These are phyloP conservation scores for Capreolus pygargus DNA, from an alignment of 2,113 vertebrate species.

Conservation along the genomic window DNA sequence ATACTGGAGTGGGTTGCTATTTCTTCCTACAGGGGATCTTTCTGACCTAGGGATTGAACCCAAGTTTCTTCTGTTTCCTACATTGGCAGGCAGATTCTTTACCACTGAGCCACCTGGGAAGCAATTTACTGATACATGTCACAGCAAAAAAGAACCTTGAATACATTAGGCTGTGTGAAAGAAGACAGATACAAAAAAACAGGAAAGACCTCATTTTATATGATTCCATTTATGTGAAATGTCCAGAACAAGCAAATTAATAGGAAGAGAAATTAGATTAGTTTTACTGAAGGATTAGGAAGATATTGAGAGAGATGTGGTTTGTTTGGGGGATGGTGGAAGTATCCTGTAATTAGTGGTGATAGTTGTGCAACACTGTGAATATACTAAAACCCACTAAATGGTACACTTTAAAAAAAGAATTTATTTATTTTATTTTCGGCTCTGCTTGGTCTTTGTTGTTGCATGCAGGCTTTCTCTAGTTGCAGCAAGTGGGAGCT, in stretches of 20 bases:
- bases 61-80: not conserved
- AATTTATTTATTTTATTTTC: not conserved
- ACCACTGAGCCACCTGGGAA: not conserved
- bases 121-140: not conserved
- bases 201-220: not conserved
- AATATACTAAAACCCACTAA: not conserved
- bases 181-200: not conserved
- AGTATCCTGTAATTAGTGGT: not conserved
- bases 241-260: not conserved
- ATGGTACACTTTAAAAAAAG: not conserved
- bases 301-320: not conserved
- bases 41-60: not conserved
- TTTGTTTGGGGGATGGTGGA: not conserved
- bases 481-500: not conserved
- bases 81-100: not conserved
- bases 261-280: not conserved
- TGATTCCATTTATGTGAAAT: not conserved
- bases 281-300: not conserved
- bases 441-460: not conserved
- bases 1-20: not conserved
- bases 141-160: not conserved
- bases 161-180: not conserved
- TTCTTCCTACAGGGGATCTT: not conserved
- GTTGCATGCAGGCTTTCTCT: not conserved
- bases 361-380: not conserved